phyloP scores from a whole-genome alignment of 2,888 invertebrate genomes.

The Idaea biselata region DNA sequence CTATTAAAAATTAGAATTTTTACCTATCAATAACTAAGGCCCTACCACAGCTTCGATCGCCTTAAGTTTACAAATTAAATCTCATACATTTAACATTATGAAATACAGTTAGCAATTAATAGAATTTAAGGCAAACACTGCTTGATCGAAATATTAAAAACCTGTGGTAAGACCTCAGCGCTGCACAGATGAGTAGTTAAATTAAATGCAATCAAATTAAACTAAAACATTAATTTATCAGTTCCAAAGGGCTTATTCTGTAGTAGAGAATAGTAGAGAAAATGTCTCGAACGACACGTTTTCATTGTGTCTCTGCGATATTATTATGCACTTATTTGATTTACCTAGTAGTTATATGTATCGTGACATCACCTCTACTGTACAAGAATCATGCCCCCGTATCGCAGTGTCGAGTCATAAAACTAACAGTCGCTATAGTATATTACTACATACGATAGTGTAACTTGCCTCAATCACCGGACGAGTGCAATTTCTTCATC shows the following conservation, averaged over 20 bases:
- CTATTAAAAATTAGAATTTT: background rate
- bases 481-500: slow-evolving; percentile 69
- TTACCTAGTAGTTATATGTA: background rate
- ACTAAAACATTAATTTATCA: background rate
- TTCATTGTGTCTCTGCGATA: background rate
- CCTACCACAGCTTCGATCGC: too few relatives aligned
- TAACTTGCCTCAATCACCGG: slow-evolving; percentile 64
- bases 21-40: background rate
- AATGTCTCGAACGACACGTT: background rate
- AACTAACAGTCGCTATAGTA: slow-evolving; percentile 15
- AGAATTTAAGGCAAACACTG: too few relatives aligned
- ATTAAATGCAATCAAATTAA: background rate
- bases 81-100: too few relatives aligned
- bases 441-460: slow-evolving; percentile 42
- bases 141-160: too few relatives aligned
- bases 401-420: slow-evolving; percentile 1
- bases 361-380: background rate
- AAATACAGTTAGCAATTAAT: too few relatives aligned
- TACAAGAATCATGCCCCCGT: background rate
- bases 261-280: background rate
- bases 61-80: too few relatives aligned
- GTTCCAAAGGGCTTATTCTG: background rate
- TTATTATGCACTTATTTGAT: background rate
- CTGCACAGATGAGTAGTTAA: background rate
- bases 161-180: too few relatives aligned